Base-by-base conservation (phyloP, 2,888 invertebrate species). In the Drosophila putrida region DNA sequence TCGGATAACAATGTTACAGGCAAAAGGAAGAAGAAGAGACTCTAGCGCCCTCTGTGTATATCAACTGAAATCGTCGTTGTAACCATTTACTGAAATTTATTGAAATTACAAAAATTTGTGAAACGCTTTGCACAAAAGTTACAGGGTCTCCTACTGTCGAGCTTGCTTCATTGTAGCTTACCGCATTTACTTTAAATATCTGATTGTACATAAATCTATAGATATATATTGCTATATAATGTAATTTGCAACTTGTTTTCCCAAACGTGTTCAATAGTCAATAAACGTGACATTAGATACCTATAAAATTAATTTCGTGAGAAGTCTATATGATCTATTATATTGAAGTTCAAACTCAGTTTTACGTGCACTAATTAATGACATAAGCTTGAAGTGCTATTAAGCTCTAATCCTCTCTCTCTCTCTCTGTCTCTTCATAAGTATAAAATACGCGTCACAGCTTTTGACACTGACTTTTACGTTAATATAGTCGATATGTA, bases 321-420 rank as follows among this genome's bases (percentile, higher is more conserved):
- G 31, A 43, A 36, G 20, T 46, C 8, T 27, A 15, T 20, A 31
- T 20, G 11, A 25, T 33, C 41, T 41, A 39, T 20, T n/a, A 20
- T 35, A 43, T 43, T 31, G 20, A 25, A n/a, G 31, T 20, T 20
- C 57, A 55, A 49, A 54, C 59, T 13, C 50, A 31, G 69, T 59
- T 46, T 57, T 65, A 68, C 65, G 71, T 70, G 57, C 75, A 80
- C 78, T 82, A 78, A 78, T 78, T 84, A 77, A 60, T 82, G 75
- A 72, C 68, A 72, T 75, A 68, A 66, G 31, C 15, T 28, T 28
- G 10, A 35, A 36, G 38, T 41, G 31, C 27, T 28, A 43, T 51
- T 31, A 51, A 57, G 36, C 35, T 20, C 20, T 31, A 0, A 31
- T 6, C 8, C 6, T 31, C 6, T 44, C 36, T 27, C 36, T 5